A percentile compares a stretch with the other conserved stretches of the same genome.
These are phyloP conservation scores for Yponomeuta plumbellus DNA, from an alignment of 2,888 invertebrate species.

Conservation along the genomic window DNA sequence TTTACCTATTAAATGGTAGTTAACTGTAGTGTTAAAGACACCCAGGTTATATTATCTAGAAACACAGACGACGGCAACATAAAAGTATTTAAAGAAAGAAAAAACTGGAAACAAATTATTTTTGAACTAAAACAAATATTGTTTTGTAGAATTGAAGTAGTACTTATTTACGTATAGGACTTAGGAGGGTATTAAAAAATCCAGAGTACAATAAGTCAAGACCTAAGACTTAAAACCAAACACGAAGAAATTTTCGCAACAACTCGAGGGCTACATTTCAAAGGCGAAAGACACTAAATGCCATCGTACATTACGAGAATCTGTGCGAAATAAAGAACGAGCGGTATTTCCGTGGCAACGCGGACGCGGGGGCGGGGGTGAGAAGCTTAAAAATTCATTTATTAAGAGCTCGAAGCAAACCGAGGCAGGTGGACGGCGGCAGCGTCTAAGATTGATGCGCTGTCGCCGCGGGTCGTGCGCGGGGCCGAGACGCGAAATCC, in stretches of 20 bases:
- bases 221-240: background rate
- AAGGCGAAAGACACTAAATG: background rate
- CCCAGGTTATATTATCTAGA: too few species aligned
- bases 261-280: background rate
- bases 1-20: too few species aligned
- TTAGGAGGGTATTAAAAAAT: too few species aligned
- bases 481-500: background rate
- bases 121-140: too few species aligned
- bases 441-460: constrained; percentile 40
- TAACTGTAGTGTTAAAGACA: too few species aligned
- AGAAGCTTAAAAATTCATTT: constrained; percentile 49
- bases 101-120: too few species aligned
- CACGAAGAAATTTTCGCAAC: constrained; percentile 5
- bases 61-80: too few species aligned
- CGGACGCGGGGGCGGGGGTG: constrained; percentile 22
- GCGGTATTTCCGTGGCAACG: constrained; percentile 13
- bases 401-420: constrained; percentile 35
- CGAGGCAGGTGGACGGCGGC: constrained; percentile 36
- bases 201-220: background rate
- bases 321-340: constrained; percentile 13
- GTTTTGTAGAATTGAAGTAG: too few species aligned
- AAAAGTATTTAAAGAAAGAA: too few species aligned
- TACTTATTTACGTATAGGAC: too few species aligned
- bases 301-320: constrained; percentile 7
- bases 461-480: background rate